Percentiles rank a stretch among this genome's conserved stretches.
Evolutionary conservation across 37 sponge, comb jelly and placozoan species (phyloP).

Genomic region (Aplysina aerophoba): DNA sequence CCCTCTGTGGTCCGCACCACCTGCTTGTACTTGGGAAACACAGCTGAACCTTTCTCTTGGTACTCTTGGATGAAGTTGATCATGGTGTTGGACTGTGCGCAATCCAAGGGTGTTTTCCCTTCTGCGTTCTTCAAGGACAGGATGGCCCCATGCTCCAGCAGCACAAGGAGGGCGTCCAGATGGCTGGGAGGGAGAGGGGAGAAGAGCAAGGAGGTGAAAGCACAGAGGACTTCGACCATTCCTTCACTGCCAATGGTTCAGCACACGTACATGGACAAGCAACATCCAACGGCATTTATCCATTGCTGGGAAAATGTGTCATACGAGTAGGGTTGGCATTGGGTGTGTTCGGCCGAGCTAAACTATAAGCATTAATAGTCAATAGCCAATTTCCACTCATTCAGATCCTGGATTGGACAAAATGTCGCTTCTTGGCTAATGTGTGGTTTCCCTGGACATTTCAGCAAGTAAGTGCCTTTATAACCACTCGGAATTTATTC

Average conservation of each 20-base stretch:
- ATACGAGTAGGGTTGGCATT: neutral
- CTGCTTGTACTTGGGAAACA: constrained; percentile 32
- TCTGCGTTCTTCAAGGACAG: constrained; percentile 57
- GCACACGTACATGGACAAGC: no score
- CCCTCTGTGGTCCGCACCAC: neutral
- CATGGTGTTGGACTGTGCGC: constrained; percentile 49
- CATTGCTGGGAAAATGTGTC: no score
- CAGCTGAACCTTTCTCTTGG: constrained; percentile 34
- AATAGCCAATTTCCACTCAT: no score
- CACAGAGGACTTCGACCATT: no score
- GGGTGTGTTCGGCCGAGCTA: neutral
- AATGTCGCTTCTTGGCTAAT: no score
- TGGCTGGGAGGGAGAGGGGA: constrained; percentile 14
- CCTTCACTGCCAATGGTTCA: no score
- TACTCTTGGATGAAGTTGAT: constrained; percentile 50
- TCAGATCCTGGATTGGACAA: no score
- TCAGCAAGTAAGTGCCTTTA: no score
- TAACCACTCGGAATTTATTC: no score
- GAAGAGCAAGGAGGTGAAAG: neutral
- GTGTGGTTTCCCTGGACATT: no score
- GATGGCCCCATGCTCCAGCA: constrained; percentile 73
- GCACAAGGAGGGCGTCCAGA: constrained; percentile 40
- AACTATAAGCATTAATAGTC: no score
- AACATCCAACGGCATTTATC: no score
- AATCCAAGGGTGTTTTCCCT: constrained; percentile 64